phyloP scores from a whole-genome alignment of 2,888 invertebrate species.

The Andrena dorsata region DNA sequence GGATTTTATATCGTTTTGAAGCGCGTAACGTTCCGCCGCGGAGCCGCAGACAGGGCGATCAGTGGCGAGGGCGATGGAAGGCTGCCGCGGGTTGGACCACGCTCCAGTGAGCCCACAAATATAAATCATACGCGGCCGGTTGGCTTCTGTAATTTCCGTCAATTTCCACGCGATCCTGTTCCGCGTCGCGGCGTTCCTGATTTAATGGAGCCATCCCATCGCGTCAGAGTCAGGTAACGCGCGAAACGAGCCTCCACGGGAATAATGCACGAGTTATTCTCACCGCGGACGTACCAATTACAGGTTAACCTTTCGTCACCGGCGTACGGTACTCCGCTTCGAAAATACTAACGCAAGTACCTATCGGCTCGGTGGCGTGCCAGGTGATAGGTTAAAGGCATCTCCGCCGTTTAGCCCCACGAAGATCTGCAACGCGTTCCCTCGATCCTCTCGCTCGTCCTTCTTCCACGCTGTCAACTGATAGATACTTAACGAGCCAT shows the following conservation, averaged over 20 bases:
- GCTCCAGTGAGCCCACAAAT: slow-evolving; percentile 49
- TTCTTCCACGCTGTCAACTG: slow-evolving; percentile 45
- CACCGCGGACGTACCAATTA: slow-evolving; percentile 57
- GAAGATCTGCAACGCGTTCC: slow-evolving; percentile 39
- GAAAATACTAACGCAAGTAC: slow-evolving; percentile 45
- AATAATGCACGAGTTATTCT: slow-evolving; percentile 50
- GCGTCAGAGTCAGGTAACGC: background rate
- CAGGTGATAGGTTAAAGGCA: slow-evolving; percentile 70
- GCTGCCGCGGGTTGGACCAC: slow-evolving; percentile 35
- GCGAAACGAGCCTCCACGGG: background rate
- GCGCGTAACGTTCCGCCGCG: slow-evolving; percentile 52
- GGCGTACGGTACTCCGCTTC: slow-evolving; percentile 54
- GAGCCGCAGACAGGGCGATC: slow-evolving; percentile 41
- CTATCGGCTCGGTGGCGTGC: slow-evolving; percentile 49
- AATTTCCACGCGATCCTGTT: slow-evolving; percentile 67
- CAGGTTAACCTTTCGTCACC: slow-evolving; percentile 57
- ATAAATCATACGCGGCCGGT: slow-evolving; percentile 52
- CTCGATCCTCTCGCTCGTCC: slow-evolving; percentile 35
- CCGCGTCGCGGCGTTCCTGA: slow-evolving; percentile 50
- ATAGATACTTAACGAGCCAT: slow-evolving; percentile 70
- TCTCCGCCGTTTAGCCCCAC: slow-evolving; percentile 37
- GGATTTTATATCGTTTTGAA: slow-evolving; percentile 57
- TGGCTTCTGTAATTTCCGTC: slow-evolving; percentile 69
- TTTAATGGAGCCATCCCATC: slow-evolving; percentile 62
- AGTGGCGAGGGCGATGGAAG: slow-evolving; percentile 21